Percentiles rank a stretch among this genome's conserved stretches.
Evolutionary conservation across 2,888 invertebrate species (phyloP).

Genomic region (Drosophila pseudotakahashii): DNA sequence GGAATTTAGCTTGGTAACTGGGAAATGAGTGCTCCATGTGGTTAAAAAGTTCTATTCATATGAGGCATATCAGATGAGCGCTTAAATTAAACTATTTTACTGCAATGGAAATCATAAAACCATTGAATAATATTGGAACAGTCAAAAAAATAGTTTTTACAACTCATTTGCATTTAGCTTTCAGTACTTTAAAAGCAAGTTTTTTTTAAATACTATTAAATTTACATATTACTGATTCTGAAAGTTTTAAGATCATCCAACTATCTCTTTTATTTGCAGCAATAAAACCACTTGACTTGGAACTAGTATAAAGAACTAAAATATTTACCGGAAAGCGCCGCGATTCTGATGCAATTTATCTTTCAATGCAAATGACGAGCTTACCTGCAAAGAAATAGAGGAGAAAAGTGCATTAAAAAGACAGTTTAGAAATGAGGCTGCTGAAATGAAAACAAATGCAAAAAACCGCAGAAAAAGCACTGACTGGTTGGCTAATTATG

Average conservation of each 20-base stretch:
- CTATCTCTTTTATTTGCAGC: neutral
- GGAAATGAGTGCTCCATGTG: slow-evolving; percentile 12
- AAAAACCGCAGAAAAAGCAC: slow-evolving; percentile 15
- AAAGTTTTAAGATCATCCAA: neutral
- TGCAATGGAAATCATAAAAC: neutral
- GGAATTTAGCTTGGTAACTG: slow-evolving; percentile 15
- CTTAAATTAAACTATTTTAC: slow-evolving; percentile 2
- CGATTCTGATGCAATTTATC: slow-evolving; percentile 30
- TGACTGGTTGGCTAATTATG: slow-evolving; percentile 57
- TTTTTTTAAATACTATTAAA: neutral
- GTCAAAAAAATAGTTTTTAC: neutral
- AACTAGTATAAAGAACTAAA: slow-evolving; percentile 40
- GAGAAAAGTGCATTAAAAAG: slow-evolving; percentile 22
- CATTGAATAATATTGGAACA: neutral
- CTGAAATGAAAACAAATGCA: slow-evolving; percentile 16
- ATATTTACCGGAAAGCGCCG: slow-evolving; percentile 53
- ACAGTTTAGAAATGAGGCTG: slow-evolving; percentile 18
- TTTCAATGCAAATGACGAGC: slow-evolving; percentile 43
- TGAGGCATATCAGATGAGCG: neutral
- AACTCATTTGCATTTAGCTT: neutral
- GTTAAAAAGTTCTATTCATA: neutral
- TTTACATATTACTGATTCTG: neutral
- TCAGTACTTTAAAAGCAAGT: neutral
- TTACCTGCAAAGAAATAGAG: slow-evolving; percentile 65
- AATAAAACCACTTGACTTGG: neutral